Conservation (phyloP, 2,888 invertebrate species). For the Strigamia maritima region DNA sequence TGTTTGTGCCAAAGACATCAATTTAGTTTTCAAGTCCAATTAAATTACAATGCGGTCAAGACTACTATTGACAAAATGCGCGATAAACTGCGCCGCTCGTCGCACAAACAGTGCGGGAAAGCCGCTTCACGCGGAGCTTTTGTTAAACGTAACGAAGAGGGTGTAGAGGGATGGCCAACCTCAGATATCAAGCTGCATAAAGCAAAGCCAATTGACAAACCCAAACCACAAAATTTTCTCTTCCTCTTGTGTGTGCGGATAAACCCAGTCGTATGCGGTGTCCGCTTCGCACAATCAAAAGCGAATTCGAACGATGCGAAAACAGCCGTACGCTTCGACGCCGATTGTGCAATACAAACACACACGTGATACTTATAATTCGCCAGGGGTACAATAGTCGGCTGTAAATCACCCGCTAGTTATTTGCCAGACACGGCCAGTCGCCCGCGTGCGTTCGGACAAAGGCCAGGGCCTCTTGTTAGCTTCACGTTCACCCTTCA, state of each 20-base stretch:
- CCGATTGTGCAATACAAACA: not conserved
- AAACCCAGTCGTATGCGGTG: not conserved
- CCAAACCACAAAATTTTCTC: conserved; percentile 15
- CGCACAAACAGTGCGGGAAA: not conserved
- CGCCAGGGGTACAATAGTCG: not conserved
- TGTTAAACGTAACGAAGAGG: not conserved
- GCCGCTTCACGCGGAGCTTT: not conserved
- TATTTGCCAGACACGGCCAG: conserved; percentile 13
- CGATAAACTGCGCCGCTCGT: not conserved
- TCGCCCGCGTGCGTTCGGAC: not conserved
- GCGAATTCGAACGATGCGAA: not conserved
- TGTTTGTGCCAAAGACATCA: conserved; percentile 5
- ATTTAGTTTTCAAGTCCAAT: not conserved
- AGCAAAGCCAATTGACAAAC: conserved; percentile 16
- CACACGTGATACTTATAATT: not conserved
- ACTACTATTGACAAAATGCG: not conserved
- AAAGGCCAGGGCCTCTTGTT: not conserved
- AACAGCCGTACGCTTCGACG: not conserved
- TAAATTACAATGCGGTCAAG: conserved; percentile 16
- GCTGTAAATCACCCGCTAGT: conserved; percentile 9
- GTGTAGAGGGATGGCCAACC: not conserved
- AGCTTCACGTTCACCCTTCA: not conserved
- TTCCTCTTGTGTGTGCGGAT: not conserved
- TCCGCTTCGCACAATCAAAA: not conserved
- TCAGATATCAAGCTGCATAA: conserved; percentile 11